Percentiles rank a stretch among this genome's conserved stretches.
Conservation (phyloP, 2,113 vertebrate species). For the Girardinichthys multiradiatus region DNA sequence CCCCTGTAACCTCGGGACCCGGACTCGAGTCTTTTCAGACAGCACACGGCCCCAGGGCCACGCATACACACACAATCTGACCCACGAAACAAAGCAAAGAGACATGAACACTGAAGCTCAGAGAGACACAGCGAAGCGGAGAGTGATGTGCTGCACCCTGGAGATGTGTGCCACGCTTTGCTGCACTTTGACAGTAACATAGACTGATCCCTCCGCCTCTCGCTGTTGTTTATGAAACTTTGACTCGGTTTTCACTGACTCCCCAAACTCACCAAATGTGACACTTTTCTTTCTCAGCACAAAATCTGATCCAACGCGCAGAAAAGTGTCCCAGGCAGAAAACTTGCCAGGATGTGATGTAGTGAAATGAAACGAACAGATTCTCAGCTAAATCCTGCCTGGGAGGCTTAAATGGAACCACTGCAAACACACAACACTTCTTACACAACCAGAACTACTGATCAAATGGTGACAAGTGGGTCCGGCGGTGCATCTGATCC, state of each 20-base stretch:
- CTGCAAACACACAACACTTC: background rate
- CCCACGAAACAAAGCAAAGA: background rate
- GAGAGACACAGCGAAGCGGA: conserved; percentile 19
- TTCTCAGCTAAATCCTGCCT: background rate
- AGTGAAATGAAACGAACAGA: background rate
- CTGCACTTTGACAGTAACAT: conserved; percentile 67
- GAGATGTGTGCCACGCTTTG: conserved; percentile 53
- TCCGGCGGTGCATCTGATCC: background rate
- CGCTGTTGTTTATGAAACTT: conserved; percentile 18
- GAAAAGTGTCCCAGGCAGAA: conserved; percentile 7
- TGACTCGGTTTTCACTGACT: conserved; percentile 40
- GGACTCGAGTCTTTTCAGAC: conserved; percentile 28
- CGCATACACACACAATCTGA: background rate
- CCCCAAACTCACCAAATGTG: conserved; percentile 42
- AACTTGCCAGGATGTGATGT: background rate
- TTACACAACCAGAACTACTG: background rate
- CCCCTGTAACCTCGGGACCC: conserved; percentile 26
- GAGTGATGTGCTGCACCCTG: conserved; percentile 56
- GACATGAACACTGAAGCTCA: background rate
- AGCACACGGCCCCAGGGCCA: conserved; percentile 2
- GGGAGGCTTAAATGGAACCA: background rate
- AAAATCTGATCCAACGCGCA: conserved; percentile 10
- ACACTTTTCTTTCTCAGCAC: conserved; percentile 37
- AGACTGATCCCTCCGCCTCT: conserved; percentile 38
- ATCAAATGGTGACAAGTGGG: background rate